Base-by-base conservation (phyloP, 2,888 invertebrate species). In the Ennomos fuscantarius region DNA sequence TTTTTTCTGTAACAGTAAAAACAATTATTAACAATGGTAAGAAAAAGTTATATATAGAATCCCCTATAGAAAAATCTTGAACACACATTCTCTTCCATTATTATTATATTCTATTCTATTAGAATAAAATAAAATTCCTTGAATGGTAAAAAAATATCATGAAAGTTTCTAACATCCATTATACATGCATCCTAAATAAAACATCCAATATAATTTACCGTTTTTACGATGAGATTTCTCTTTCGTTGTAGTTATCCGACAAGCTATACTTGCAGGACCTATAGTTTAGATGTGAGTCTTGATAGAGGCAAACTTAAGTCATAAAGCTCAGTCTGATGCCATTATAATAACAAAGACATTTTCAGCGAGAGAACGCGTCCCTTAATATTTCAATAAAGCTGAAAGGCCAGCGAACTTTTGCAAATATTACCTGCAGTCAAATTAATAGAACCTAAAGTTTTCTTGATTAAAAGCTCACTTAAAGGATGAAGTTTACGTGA, bases 311-410 rank as follows among this genome's bases (percentile, higher is more conserved):
- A 48, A 48, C 47, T 43, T 37, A 43, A 42, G 11, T 47, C 51
- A 42, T 51, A 51, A 56, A 51, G 41, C 15, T 12, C 42, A 37
- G 46, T 47, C 44, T 59, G 66, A 24, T 3, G 24, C 59, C 71
- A 70, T 73, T 70, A 66, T 52, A 43, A 50, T 42, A 51, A 51
- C 61, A 70, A 65, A 68, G 68, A 63, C 62, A 50, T 67, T 72
- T 49, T 43, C 36, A 47, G 42, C 33, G 13, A 47, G 62, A 24
- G 24, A 0, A 24, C 24, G 36, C 46, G 48, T 44, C 55, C 40
- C 57, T 8, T 60, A 68, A 63, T 64, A 57, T 61, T 64, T 63
- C 57, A 63, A 60, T 68, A 58, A 64, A 55, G 47, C 60, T 61
- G 49, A 50, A 62, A 67, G 65, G 64, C 51, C 36, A 45, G 8